Percentiles rank a stretch among this genome's conserved stretches.
Evolutionary conservation across 2,888 invertebrate species (phyloP).

Genomic region (Hypolimnas misippus): DNA sequence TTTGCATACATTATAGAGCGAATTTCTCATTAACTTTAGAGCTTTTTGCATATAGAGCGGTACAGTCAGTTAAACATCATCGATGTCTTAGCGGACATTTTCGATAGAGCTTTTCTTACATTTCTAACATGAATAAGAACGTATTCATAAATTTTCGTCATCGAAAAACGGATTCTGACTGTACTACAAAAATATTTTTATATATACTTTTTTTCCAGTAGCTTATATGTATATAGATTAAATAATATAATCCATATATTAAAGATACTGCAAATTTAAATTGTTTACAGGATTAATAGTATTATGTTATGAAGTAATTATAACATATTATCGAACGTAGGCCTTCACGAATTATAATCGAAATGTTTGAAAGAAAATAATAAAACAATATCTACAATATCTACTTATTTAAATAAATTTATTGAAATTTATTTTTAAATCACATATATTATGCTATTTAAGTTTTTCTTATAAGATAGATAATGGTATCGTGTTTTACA

Average conservation of each 20-base stretch:
- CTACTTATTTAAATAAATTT: too few relatives aligned
- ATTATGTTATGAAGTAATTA: neutral
- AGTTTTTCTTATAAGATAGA: too few relatives aligned
- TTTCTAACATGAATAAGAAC: neutral
- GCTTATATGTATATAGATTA: neutral
- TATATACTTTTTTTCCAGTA: neutral
- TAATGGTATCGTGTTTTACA: too few relatives aligned
- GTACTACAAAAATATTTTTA: neutral
- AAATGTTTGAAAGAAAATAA: neutral
- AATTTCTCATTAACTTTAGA: constrained; percentile 20
- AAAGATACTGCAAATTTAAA: neutral
- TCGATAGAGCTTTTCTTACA: constrained; percentile 3
- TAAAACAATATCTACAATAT: neutral
- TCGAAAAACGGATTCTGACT: neutral
- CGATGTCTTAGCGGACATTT: neutral
- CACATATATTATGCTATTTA: too few relatives aligned
- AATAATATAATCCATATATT: neutral
- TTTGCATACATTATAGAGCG: constrained; percentile 24
- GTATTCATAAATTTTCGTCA: neutral
- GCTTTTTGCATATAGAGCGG: too few relatives aligned
- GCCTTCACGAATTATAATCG: neutral
- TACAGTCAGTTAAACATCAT: constrained; percentile 17
- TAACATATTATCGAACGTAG: neutral
- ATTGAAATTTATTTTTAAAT: too few relatives aligned
- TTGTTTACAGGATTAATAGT: neutral